Evolutionary conservation across 2,797 vertebrate species (phyloP), one percentile per base, ranked within the genome.

Genomic region (Pangasius mekongensis): DNA sequence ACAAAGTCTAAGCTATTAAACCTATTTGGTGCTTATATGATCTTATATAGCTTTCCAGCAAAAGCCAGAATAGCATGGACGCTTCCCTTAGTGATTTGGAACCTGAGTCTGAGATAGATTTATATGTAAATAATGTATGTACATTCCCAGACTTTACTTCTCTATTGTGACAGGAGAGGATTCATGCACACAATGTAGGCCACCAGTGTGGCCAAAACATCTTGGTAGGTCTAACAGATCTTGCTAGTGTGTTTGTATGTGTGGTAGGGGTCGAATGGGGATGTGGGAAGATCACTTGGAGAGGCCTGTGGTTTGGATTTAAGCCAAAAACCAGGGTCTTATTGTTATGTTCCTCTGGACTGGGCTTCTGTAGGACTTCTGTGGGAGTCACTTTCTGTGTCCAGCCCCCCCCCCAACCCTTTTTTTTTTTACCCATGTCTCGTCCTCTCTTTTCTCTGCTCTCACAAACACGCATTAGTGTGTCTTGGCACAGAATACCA

Each of bases 191-290:
- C 91, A 89, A 89, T 92, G 90, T 91, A 93, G 92, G 92, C 43
- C 24, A n/a, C 4, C 49, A 89, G 94, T 94, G 93, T 93, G 91
- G 91, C 86, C 89, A 52, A 67, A 49, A 87, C 95, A 88, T 95
- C 95, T 95, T 96, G 95, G 94, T 95, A 94, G 95, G 95, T 95
- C 95, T 84, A 36, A 80, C 84, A 84, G 39, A 43, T n/a, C 76
- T 54, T 54, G 47, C 14, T 39, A 6, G 5, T 60, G 54, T 36
- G 33, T 39, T 85, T 91, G 67, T 89, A 47, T 89, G 56, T 89
- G 78, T 90, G 76, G 52, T 58, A 84, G 67, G 33, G 78, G 33
- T 74, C 24, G 2, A 39, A 87, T 13, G 7, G 36, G 80, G 36
- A 52, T 86, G 67, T 67, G 73, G 56, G 87, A 36, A 85, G 76